These are phyloP conservation scores for Aphaenogaster floridana DNA, from an alignment of 1,140 invertebrate species.

Conservation along the genomic window DNA sequence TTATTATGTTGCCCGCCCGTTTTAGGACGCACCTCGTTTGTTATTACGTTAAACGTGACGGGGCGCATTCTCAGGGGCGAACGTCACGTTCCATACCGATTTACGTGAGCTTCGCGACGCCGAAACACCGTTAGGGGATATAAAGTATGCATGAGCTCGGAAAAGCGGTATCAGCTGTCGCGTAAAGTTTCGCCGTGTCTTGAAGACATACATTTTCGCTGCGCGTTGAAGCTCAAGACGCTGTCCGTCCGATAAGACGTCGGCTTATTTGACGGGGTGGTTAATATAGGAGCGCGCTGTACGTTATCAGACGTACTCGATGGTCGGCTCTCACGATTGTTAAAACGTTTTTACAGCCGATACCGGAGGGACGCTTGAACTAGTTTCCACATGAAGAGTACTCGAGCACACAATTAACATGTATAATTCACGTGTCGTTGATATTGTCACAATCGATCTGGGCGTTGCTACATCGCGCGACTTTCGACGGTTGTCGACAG, in stretches of 20 bases:
- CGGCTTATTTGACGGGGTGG: neutral
- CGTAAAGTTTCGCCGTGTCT: slow-evolving; percentile 22
- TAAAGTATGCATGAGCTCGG: slow-evolving; percentile 35
- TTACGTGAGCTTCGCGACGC: neutral
- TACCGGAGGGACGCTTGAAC: neutral
- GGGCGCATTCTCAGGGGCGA: neutral
- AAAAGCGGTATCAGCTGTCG: slow-evolving; percentile 34
- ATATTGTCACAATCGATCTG: neutral
- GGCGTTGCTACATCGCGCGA: neutral
- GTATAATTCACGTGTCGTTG: neutral
- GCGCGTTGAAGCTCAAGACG: neutral
- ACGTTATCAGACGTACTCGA: neutral
- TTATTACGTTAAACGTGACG: slow-evolving; percentile 10
- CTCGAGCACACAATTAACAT: neutral
- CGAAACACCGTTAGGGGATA: slow-evolving; percentile 13
- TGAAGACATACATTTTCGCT: slow-evolving; percentile 15
- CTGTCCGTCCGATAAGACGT: neutral
- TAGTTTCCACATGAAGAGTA: neutral
- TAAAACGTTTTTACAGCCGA: neutral
- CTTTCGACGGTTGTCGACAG: neutral
- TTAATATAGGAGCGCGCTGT: neutral
- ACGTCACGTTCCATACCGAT: slow-evolving; percentile 4
- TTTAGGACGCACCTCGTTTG: neutral
- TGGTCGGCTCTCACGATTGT: neutral
- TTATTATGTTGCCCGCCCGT: neutral